Evolutionary conservation across 1,140 invertebrate genomes (phyloP).

Genomic region (Apis dorsata): DNA sequence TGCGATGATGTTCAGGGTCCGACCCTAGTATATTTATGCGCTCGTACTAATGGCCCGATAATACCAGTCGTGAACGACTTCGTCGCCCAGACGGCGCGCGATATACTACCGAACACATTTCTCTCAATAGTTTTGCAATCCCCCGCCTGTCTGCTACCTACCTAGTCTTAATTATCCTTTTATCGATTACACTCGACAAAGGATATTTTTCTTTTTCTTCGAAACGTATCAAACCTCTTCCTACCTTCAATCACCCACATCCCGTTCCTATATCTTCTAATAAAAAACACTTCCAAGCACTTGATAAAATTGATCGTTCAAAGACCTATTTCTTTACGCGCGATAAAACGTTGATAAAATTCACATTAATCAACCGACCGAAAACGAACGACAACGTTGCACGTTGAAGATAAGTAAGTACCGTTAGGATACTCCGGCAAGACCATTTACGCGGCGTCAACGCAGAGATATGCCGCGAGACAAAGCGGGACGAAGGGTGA

Average conservation of each 20-base stretch:
- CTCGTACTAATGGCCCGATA: conserved; percentile 62
- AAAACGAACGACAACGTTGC: too few relatives aligned
- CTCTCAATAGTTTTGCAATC: conserved; percentile 32
- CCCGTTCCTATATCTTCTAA: too few relatives aligned
- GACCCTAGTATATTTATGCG: conserved; percentile 65
- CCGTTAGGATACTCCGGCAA: not conserved
- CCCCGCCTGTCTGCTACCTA: not conserved
- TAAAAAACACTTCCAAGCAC: too few relatives aligned
- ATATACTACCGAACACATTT: conserved; percentile 52
- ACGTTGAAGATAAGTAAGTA: too few relatives aligned
- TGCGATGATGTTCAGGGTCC: conserved; percentile 32
- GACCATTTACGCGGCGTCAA: conserved; percentile 46
- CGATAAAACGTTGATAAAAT: too few relatives aligned
- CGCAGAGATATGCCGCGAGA: not conserved
- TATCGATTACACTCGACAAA: not conserved
- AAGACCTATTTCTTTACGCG: too few relatives aligned
- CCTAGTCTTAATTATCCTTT: not conserved
- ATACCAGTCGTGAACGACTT: conserved; percentile 52
- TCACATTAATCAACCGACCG: too few relatives aligned
- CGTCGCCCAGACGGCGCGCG: conserved; percentile 18
- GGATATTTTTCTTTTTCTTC: not conserved
- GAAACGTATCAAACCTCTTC: too few relatives aligned
- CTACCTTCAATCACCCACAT: too few relatives aligned
- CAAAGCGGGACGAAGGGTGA: conserved; percentile 24
- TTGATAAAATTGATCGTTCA: too few relatives aligned